Percentiles rank a stretch among this genome's conserved stretches.
These are phyloP conservation scores for Siniperca scherzeri DNA, from an alignment of 2,797 vertebrate genomes.

Conservation along the genomic window DNA sequence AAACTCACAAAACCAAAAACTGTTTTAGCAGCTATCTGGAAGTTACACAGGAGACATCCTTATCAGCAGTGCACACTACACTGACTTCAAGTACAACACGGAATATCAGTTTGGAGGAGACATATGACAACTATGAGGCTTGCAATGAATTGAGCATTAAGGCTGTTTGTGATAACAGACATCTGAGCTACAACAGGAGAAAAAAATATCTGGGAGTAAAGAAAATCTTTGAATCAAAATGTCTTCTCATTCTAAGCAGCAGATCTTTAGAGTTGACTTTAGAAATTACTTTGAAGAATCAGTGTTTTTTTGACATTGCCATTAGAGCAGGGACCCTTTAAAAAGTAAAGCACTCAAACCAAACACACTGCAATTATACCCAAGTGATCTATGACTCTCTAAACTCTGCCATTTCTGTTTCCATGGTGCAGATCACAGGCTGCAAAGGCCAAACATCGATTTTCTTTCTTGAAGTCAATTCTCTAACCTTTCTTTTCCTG, in stretches of 20 bases:
- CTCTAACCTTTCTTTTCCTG: slow-evolving; percentile 75
- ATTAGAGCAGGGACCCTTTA: slow-evolving; percentile 59
- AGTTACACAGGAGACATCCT: slow-evolving; percentile 66
- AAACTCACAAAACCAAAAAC: slow-evolving; percentile 59
- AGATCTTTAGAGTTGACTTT: slow-evolving; percentile 52
- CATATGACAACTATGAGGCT: slow-evolving; percentile 63
- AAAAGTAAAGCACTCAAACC: slow-evolving; percentile 71
- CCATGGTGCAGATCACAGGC: slow-evolving; percentile 77
- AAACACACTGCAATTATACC: slow-evolving; percentile 69
- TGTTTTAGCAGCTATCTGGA: slow-evolving; percentile 62
- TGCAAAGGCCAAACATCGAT: slow-evolving; percentile 78
- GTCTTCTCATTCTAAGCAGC: slow-evolving; percentile 54
- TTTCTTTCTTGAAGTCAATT: slow-evolving; percentile 76
- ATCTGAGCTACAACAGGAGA: slow-evolving; percentile 57
- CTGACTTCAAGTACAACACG: slow-evolving; percentile 67
- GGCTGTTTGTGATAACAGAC: slow-evolving; percentile 67
- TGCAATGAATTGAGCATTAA: slow-evolving; percentile 61
- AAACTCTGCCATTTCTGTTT: slow-evolving; percentile 78
- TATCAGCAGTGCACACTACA: slow-evolving; percentile 73
- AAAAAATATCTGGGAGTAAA: slow-evolving; percentile 26
- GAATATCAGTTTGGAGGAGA: slow-evolving; percentile 69
- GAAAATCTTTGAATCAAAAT: slow-evolving; percentile 55
- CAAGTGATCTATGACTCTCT: slow-evolving; percentile 71
- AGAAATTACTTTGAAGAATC: slow-evolving; percentile 57
- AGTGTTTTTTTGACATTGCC: slow-evolving; percentile 56